Percentiles rank a stretch among this genome's conserved stretches.
These are phyloP conservation scores for Holotrichia oblita DNA, from an alignment of 1,140 invertebrate genomes.

Conservation along the genomic window DNA sequence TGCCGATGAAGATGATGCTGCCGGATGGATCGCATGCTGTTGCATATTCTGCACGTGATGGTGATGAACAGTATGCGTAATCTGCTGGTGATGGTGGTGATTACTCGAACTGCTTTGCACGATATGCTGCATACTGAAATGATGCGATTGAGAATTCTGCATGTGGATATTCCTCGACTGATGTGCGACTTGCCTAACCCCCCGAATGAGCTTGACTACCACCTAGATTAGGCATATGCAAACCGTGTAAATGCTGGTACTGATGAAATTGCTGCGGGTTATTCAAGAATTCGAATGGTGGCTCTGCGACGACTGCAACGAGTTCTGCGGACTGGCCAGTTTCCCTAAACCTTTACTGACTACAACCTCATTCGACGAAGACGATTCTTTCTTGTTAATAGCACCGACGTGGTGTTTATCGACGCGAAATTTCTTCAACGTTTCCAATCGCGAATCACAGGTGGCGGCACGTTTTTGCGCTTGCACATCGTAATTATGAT, in stretches of 20 bases:
- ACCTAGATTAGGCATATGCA: conserved; percentile 7
- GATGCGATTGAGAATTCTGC: conserved; percentile 36
- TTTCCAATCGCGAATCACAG: conserved; percentile 57
- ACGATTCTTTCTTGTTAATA: conserved; percentile 31
- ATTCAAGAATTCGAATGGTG: conserved; percentile 39
- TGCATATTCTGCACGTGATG: conserved; percentile 37
- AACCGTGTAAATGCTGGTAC: conserved; percentile 34
- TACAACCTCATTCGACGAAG: not conserved
- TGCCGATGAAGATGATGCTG: conserved; percentile 59
- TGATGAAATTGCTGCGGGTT: conserved; percentile 17
- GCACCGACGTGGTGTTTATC: conserved; percentile 54
- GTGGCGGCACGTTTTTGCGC: conserved; percentile 52
- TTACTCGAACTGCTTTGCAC: conserved; percentile 30
- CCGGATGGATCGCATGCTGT: conserved; percentile 41
- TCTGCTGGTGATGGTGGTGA: conserved; percentile 36
- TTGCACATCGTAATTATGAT: conserved; percentile 29
- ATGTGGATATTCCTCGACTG: conserved; percentile 4
- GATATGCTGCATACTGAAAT: conserved; percentile 44
- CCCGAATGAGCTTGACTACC: not conserved
- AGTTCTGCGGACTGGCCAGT: conserved; percentile 23
- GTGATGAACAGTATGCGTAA: conserved; percentile 44
- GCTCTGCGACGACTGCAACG: conserved; percentile 4
- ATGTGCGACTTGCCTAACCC: not conserved
- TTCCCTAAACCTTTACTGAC: conserved; percentile 37
- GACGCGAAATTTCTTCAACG: conserved; percentile 58